Base-by-base conservation (phyloP, 2,113 vertebrate genomes). In the Rhinoderma darwinii region DNA sequence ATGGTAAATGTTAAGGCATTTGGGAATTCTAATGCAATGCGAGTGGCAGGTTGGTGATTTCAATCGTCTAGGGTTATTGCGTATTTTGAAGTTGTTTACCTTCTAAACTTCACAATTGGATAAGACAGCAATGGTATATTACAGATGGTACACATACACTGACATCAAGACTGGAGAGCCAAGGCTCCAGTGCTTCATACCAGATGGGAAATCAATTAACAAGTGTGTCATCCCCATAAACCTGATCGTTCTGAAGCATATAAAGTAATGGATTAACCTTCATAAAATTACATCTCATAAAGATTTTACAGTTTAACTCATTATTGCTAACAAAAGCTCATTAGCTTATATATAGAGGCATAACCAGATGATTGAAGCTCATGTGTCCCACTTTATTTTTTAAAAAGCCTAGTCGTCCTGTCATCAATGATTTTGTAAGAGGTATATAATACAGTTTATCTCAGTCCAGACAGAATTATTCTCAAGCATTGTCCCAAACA, bases 141-240 rank as follows among this genome's bases (percentile, higher is more conserved):
- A 68, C 61, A 66, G 39, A 59, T 82, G 79, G 59, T 30, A 9
- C 61, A 47, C 15, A 50, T 66, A 82, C 41, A 82, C 25, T 47
- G 83, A 56, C 25, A 27, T 39, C 68, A 56, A 32, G 44, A 15
- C 51, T 61, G 73, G n/a, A 27, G 73, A 84, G 27, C 32, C 25
- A 50, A 14, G 14, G 39, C 37, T 41, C 43, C n/a, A 43, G 44
- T 74, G 39, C 39, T 30, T 59, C 47, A 20, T 39, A 56, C 30
- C 83, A 59, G 83, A 84, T 84, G 68, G 73, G 47, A 84, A 73
- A 84, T 56, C 73, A 74, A 76, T 84, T 84, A 76, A 75, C 27
- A 20, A 41, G 43, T 74, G 37, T 84, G 83, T 74, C 68, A 74
- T 70, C 27, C 17, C 17, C 83, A 84, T 74, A 74, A 74, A 75